Conservation (phyloP, 2,797 vertebrate species). For the Smutsia gigantea region DNA sequence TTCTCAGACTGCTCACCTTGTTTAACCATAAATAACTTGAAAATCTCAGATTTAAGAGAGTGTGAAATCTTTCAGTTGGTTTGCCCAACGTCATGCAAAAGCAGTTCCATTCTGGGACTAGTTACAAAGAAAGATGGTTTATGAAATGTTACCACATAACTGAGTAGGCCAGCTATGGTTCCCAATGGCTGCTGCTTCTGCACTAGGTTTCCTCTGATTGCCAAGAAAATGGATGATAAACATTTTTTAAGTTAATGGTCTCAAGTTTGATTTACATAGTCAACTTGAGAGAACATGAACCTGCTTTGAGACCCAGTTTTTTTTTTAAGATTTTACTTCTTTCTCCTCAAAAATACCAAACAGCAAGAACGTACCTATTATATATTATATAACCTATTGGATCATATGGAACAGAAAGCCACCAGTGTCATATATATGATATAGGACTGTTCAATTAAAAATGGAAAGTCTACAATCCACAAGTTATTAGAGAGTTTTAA, state of each 20-base stretch:
- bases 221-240: neutral
- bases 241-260: neutral
- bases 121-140: conserved; percentile 6
- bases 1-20: neutral
- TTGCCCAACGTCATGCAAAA: neutral
- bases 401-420: neutral
- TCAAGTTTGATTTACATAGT: conserved; percentile 20
- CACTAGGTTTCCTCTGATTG: neutral
- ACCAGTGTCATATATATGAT: neutral
- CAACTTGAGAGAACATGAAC: neutral
- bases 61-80: neutral
- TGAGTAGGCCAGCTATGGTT: neutral
- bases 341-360: neutral
- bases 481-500: neutral
- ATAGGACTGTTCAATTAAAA: neutral
- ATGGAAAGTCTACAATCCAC: neutral
- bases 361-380: neutral
- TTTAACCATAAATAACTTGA: neutral
- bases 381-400: neutral
- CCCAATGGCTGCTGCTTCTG: neutral
- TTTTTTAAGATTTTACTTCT: neutral
- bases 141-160: neutral
- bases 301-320: neutral
- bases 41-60: neutral
- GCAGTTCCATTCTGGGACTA: neutral